Conservation (phyloP, 2,888 invertebrate genomes). For the Harpalus rubripes region DNA sequence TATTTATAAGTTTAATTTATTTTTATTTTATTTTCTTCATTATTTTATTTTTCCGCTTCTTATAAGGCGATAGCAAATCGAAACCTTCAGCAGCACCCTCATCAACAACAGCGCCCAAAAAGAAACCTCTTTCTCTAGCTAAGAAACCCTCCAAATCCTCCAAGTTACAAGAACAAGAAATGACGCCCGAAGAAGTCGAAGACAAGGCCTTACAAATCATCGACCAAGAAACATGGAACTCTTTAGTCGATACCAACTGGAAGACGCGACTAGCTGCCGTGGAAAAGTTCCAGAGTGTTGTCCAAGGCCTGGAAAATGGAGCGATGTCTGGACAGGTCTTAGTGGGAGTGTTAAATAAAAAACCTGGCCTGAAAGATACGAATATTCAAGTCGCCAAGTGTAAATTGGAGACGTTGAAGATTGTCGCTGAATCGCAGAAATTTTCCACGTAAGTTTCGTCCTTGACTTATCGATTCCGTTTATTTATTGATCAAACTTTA, state of each 20-base stretch:
- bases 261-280: slow-evolving; percentile 88
- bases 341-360: slow-evolving; percentile 86
- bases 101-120: slow-evolving; percentile 69
- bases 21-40: slow-evolving; percentile 5
- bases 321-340: slow-evolving; percentile 87
- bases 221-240: slow-evolving; percentile 81
- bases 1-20: background rate
- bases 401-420: slow-evolving; percentile 88
- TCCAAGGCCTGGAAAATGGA: slow-evolving; percentile 81
- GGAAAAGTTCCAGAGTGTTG: slow-evolving; percentile 83
- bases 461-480: slow-evolving; percentile 44
- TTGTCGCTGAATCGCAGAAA: slow-evolving; percentile 87
- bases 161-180: slow-evolving; percentile 81
- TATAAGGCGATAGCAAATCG: slow-evolving; percentile 24
- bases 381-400: slow-evolving; percentile 94
- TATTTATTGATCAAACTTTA: slow-evolving; percentile 42
- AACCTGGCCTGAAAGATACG: slow-evolving; percentile 93
- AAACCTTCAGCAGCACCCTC: background rate
- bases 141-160: slow-evolving; percentile 70
- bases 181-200: slow-evolving; percentile 88
- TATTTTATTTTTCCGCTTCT: slow-evolving; percentile 52
- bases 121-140: slow-evolving; percentile 75
- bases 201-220: slow-evolving; percentile 85
- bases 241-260: slow-evolving; percentile 90
- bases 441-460: slow-evolving; percentile 81